phyloP scores from a whole-genome alignment of 2,888 invertebrate genomes.

The Standfussiana lucernea region DNA sequence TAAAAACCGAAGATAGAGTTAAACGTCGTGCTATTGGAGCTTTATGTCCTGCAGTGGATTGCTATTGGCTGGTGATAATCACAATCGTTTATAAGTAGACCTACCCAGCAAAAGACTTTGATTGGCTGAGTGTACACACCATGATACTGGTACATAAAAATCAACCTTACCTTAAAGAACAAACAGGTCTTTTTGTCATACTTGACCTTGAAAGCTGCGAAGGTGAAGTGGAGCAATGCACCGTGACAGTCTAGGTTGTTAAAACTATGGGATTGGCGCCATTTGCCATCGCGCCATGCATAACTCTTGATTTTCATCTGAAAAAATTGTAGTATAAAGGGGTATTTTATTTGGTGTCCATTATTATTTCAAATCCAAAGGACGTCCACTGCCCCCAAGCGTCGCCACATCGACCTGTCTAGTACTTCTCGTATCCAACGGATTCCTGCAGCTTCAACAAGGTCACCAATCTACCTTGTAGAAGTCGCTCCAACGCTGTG shows the following conservation, averaged over 20 bases:
- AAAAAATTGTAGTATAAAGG: neutral
- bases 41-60: neutral
- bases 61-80: neutral
- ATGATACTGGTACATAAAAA: neutral
- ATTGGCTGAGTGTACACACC: neutral
- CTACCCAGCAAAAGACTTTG: neutral
- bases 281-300: conserved; percentile 44
- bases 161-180: conserved; percentile 48
- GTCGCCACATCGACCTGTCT: neutral
- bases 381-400: neutral
- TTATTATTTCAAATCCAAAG: neutral
- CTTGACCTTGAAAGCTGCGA: conserved; percentile 29
- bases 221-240: conserved; percentile 36
- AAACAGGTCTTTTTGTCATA: conserved; percentile 57
- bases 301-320: conserved; percentile 53
- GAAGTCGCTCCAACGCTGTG: neutral
- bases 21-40: neutral
- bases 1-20: neutral
- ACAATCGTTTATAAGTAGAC: neutral
- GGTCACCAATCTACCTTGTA: neutral
- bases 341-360: neutral
- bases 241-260: conserved; percentile 61
- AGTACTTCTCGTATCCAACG: neutral
- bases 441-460: neutral
- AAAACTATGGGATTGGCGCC: conserved; percentile 47